phyloP scores from a whole-genome alignment of 2,888 invertebrate genomes.

The Pocota personata region DNA sequence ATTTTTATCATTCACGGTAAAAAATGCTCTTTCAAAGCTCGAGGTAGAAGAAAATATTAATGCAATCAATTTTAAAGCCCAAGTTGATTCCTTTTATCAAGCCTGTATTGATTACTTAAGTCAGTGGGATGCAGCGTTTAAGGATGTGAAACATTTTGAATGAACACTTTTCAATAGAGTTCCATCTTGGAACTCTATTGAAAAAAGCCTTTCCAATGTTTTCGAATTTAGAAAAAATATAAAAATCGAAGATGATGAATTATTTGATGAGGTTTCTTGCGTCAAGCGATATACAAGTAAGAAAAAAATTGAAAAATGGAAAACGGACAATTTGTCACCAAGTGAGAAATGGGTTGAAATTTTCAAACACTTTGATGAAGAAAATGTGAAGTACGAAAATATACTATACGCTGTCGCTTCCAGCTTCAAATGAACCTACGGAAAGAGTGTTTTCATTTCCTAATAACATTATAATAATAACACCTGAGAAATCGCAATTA shows the following conservation, averaged over 20 bases:
- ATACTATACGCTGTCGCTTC: constrained; percentile 12
- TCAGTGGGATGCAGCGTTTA: no score
- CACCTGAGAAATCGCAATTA: constrained; percentile 22
- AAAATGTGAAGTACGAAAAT: constrained; percentile 20
- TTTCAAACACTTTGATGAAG: no score
- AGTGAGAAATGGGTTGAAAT: no score
- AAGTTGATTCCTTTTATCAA: constrained; percentile 27
- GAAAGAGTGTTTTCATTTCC: constrained; percentile 32
- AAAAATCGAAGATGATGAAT: no score
- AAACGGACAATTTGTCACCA: no score
- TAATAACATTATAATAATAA: constrained; percentile 23
- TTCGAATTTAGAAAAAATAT: constrained; percentile 26
- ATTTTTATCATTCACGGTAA: no score
- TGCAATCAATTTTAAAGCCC: constrained; percentile 26
- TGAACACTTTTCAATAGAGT: no score
- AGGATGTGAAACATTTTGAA: no score
- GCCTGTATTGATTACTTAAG: no score
- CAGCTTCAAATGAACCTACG: constrained; percentile 32
- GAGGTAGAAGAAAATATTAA: constrained; percentile 16
- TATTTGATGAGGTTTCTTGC: no score
- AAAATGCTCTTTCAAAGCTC: constrained; percentile 17
- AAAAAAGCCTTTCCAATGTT: constrained; percentile 13
- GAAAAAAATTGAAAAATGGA: no score
- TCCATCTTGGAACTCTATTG: constrained; percentile 4
- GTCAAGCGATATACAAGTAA: no score